Evolutionary conservation across 2,888 invertebrate species (phyloP), one percentile per base, ranked within the genome.

Genomic region (Thymelicus acteon): DNA sequence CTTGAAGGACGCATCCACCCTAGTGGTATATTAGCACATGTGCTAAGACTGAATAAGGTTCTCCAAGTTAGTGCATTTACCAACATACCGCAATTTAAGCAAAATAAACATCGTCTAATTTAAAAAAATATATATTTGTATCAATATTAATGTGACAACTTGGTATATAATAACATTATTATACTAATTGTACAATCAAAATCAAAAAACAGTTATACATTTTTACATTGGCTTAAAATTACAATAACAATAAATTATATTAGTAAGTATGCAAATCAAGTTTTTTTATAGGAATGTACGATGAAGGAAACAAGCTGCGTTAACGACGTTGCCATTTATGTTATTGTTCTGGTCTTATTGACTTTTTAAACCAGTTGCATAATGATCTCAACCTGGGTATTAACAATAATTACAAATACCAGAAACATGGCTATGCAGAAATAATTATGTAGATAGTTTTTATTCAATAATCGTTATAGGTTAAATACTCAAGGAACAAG

Each of bases 181-280:
- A 57, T 40, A 31, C 49, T 24, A 52, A 52, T 19, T 52, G 52
- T 52, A 52, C 52, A 19, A 13, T 48, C 48, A 15, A 10, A 49
- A 49, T 49, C 49, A n/a, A 49, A 54, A 6, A 52, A 24, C 24
- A 54, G 15, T 19, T 52, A 19, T 7, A 54, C 54, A 54, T 54
- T 54, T 54, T 54, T 7, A 54, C 54, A 54, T 24, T 54, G 8
- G 4, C 54, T 24, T 54, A 19, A 24, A 54, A 54, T 54, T 24
- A 54, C 54, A 54, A 54, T 54, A 54, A 54, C 54, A 24, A 52
- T 54, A 54, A 54, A 54, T 54, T 24, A 54, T 47, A 61, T 31
- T 48, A 61, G 13, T 31, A 31, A 31, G 3, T 61, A 24, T 48
- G 44, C 19, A 61, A 61, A 31, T 24, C 8, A 10, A 5, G 10